Base-by-base conservation (phyloP, 2,797 vertebrate species). In the Aulostomus chinensis region DNA sequence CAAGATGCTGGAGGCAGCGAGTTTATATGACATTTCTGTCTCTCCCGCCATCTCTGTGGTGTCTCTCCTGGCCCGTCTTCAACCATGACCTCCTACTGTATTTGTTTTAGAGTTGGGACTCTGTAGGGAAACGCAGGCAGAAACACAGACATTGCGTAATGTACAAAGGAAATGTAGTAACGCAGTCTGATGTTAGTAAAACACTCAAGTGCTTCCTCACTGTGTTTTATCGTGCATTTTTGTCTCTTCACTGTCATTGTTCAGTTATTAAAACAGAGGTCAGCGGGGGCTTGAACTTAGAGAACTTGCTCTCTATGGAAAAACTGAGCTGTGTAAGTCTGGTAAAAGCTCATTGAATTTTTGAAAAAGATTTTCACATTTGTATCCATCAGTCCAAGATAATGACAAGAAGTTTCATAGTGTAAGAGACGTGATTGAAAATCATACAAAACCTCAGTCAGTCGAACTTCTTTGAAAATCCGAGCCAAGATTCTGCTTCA, bases 11-110 rank as follows among this genome's bases (percentile, higher is more conserved):
- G 47, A 42, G 69, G 71, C 73, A 67, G 64, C 7, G 32, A 41
- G 81, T 89, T 90, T 88, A 88, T 90, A 88, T 89, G 76, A 85
- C 78, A 56, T 65, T 71, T 61, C 36, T 58, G 34, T 65, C 37
- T 34, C n/a, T 30, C 48, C 42, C 41, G 52, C 25, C 60, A 47
- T 45, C 39, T 39, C 20, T 55, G 22, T 45, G 12, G 51, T 67
- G 60, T 79, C 72, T 76, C 46, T 81, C 52, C 77, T 71, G 42
- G 73, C 70, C 40, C 51, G 50, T 73, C 70, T 77, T 58, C 63
- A 51, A 57, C 55, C 11, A n/a, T 66, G 58, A 85, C 78, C 73
- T 77, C 31, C 40, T 50, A 45, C 61, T 61, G 31, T 75, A 64
- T 85, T 86, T 87, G 74, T 87, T 89, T 88, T 58, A 71, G 47